A percentile compares a stretch with the other conserved stretches of the same genome.
These are phyloP conservation scores for Mnemiopsis leidyi DNA, from an alignment of 37 sponge, comb jelly and placozoan species.

Conservation along the genomic window DNA sequence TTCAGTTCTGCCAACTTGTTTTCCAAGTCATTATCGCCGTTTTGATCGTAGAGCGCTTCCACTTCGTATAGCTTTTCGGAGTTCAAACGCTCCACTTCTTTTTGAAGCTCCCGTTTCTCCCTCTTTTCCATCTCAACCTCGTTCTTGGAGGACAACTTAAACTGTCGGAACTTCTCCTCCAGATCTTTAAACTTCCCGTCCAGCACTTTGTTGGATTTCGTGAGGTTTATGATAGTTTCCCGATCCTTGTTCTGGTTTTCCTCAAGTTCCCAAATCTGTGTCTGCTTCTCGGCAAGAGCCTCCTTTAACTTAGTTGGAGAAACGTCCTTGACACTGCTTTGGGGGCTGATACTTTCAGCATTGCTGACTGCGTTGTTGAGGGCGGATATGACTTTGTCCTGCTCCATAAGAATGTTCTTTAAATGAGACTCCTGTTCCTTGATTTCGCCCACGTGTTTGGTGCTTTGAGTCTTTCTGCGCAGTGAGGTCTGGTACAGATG, in stretches of 20 bases:
- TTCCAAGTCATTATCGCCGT: background rate
- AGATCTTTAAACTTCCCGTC: background rate
- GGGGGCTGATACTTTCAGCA: conserved; percentile 21
- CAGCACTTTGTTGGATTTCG: background rate
- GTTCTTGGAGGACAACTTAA: background rate
- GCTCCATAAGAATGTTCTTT: background rate
- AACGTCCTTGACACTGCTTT: conserved; percentile 4
- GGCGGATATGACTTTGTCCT: conserved; percentile 31
- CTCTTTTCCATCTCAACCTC: conserved; percentile 42
- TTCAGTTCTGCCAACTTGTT: background rate
- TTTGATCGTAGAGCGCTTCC: background rate
- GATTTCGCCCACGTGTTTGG: background rate
- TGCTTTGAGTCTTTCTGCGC: background rate
- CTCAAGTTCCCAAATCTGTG: conserved; percentile 45
- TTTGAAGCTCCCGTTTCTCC: conserved; percentile 3
- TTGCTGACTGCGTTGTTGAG: background rate
- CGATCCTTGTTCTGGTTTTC: background rate
- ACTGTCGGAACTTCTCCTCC: background rate
- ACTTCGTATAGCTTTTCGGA: background rate
- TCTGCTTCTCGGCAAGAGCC: conserved; percentile 43
- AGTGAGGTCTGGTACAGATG: conserved; percentile 2
- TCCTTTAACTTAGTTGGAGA: conserved; percentile 23
- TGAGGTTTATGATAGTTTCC: background rate
- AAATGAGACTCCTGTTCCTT: background rate
- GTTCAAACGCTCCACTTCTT: background rate